Evolutionary conservation across 2,888 invertebrate species (phyloP), one percentile per base, ranked within the genome.

Genomic region (Spodoptera exigua): DNA sequence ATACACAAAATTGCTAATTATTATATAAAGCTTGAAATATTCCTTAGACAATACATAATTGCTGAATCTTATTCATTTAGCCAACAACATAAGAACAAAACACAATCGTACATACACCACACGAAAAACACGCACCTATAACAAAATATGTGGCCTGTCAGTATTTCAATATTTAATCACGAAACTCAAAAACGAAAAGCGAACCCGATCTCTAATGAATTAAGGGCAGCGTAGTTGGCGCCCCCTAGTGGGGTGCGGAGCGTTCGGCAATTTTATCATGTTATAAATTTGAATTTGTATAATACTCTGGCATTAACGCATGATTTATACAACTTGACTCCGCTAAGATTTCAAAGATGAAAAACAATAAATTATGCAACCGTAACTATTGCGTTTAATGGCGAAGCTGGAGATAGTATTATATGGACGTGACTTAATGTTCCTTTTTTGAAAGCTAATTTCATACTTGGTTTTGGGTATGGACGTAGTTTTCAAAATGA

Each of bases 201-300:
- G 66, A 76, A 74, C 73, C 70, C 78, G 74, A 80, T 75, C 74
- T 75, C 78, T 89, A 91, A 92, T 90, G 89, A 90, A 92, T 93
- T 90, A 92, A 89, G 90, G 77, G 89, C 86, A 84, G 82, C 86
- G 86, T 90, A 76, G 77, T 90, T 89, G 89, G 68, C 65, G 49
- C 73, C 77, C 78, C 76, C 59, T 76, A 74, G 64, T 74, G 66
- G 68, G 64, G 67, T 71, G 82, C 80, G 83, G 84, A 78, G 64
- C 86, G 89, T 89, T 91, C 87, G 87, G 93, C 94, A 94, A 94
- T 94, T 94, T 94, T 94, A 94, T 94, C 93, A 94, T 91, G 94
- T 91, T 94, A 94, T 94, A 94, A 94, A 94, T 94, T 94, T 94
- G 93, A 94, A 93, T 94, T 94, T 93, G 93, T 93, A 93, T 93